Evolutionary conservation across 2,113 vertebrate genomes (phyloP), one percentile per base, ranked within the genome.

Genomic region (Bufo bufo): DNA sequence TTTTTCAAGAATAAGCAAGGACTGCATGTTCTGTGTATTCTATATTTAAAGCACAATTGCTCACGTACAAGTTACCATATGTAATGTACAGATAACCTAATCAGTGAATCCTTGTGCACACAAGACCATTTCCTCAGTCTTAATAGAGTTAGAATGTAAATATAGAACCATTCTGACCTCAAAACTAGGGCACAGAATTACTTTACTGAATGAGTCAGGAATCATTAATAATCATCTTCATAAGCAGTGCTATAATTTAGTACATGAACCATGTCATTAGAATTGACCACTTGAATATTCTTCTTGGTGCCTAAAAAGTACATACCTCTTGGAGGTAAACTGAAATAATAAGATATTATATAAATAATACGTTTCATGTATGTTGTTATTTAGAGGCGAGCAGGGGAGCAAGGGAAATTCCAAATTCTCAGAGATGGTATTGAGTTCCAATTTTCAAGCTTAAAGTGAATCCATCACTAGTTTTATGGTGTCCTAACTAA

Each of bases 11-110:
- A 82, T 82, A 49, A 49, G 59, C 45, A 74, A 33, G 33, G 19
- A 52, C 23, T 61, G 13, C 47, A 16, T 14, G 54, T 47, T 50
- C 19, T 47, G 0, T 63, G 59, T 65, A 3, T 86, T 50, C 65
- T 50, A 23, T 77, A 54, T 54, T 54, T 54, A 54, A 77, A 77
- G 12, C 3, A 85, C 71, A 77, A 72, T 54, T 72, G 33, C 16
- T 74, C 10, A 16, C 4, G 8, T 50, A 16, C 59, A 61, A 45
- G 54, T 86, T 66, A n/a, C 85, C 75, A 79, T 86, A 79, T 86
- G 85, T 20, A 47, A 65, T 65, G 13, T 63, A 43, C 43, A 86
- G 85, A 86, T 86, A 79, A 50, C n/a, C 65, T 78, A 65, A 86
- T 78, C 85, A 52, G 59, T 7, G 58, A 65, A 49, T n/a, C 59